A percentile compares a stretch with the other conserved stretches of the same genome.
Evolutionary conservation across 2,113 vertebrate genomes (phyloP).

Genomic region (Muntiacus reevesi): DNA sequence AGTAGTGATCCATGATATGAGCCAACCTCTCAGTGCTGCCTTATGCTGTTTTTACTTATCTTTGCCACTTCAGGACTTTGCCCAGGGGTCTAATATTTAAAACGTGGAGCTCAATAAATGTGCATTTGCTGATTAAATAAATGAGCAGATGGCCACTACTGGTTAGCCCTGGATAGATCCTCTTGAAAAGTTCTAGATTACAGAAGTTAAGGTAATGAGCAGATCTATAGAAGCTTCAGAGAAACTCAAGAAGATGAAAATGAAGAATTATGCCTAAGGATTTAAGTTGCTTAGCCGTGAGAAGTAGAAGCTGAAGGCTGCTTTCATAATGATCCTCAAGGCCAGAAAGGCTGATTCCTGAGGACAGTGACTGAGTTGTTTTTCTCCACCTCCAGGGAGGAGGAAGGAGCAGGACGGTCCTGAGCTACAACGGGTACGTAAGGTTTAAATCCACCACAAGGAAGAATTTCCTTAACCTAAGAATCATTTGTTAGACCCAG

Average conservation of each 20-base stretch:
- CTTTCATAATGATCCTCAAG: constrained; percentile 63
- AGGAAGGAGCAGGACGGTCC: not conserved
- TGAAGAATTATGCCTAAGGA: constrained; percentile 46
- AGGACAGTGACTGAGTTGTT: constrained; percentile 73
- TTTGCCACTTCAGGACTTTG: not conserved
- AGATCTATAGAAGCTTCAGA: not conserved
- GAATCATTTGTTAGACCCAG: constrained; percentile 47
- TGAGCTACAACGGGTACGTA: not conserved
- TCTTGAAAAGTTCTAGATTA: not conserved
- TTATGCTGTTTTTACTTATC: not conserved
- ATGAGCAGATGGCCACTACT: not conserved
- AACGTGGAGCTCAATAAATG: not conserved
- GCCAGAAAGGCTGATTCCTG: constrained; percentile 57
- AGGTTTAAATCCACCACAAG: constrained; percentile 25
- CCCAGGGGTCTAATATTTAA: not conserved
- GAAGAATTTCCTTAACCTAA: constrained; percentile 40
- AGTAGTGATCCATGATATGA: not conserved
- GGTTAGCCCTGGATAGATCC: not conserved
- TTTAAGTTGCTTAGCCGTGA: constrained; percentile 42
- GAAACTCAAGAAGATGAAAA: constrained; percentile 43
- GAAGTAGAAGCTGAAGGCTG: constrained; percentile 32
- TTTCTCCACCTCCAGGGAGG: constrained; percentile 66
- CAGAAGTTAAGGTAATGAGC: not conserved
- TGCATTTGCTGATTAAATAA: not conserved
- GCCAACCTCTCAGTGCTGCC: not conserved